These are phyloP conservation scores for Eupristina koningsbergeri DNA, from an alignment of 1,140 invertebrate species.

Conservation along the genomic window DNA sequence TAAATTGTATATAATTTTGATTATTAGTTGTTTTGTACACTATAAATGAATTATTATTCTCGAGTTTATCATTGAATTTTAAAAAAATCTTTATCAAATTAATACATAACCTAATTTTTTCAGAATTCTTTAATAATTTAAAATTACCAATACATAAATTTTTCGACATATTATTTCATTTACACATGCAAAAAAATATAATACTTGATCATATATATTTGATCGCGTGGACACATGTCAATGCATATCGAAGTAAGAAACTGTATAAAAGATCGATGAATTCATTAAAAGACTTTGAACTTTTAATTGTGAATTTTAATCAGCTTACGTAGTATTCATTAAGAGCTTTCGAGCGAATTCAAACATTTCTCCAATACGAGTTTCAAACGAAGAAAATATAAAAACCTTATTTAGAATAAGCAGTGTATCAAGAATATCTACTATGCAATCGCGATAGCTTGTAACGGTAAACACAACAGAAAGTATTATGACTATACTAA, in stretches of 20 bases:
- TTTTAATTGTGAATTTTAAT: not conserved
- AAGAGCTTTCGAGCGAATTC: too few relatives aligned
- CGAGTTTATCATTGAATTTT: not conserved
- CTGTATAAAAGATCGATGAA: not conserved
- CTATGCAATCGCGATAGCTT: not conserved
- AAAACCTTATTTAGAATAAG: not conserved
- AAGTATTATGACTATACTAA: conserved; percentile 36
- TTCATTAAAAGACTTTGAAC: not conserved
- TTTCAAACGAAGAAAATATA: not conserved
- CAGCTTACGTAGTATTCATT: not conserved
- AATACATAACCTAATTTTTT: not conserved
- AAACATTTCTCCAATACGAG: too few relatives aligned
- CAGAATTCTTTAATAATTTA: not conserved
- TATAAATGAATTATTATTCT: too few relatives aligned
- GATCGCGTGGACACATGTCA: not conserved
- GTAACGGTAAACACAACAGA: conserved; percentile 21
- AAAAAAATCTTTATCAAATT: not conserved
- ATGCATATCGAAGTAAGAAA: not conserved
- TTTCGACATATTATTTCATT: too few relatives aligned
- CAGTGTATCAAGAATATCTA: conserved; percentile 7
- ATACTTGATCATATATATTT: too few relatives aligned
- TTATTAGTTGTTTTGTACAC: not conserved
- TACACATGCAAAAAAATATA: too few relatives aligned
- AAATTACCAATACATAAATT: too few relatives aligned
- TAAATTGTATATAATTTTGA: not conserved